phyloP scores from a whole-genome alignment of 1,140 invertebrate genomes.

The Pemphigus obesinymphae region DNA sequence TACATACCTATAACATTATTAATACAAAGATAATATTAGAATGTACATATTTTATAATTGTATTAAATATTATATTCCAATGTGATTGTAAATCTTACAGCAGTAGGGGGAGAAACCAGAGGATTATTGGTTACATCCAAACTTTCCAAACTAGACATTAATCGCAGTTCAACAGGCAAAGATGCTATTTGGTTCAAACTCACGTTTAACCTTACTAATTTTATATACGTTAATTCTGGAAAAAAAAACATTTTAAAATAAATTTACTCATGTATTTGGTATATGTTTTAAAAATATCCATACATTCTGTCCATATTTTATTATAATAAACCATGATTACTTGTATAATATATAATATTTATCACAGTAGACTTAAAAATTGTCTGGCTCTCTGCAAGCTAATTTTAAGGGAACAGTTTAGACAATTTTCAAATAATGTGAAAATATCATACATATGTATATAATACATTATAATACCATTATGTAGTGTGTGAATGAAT shows the following conservation, averaged over 20 bases:
- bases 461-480: no score
- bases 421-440: no score
- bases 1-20: slow-evolving; percentile 65
- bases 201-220: slow-evolving; percentile 77
- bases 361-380: no score
- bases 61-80: neutral
- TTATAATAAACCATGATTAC: no score
- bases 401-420: no score
- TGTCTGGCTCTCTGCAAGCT: no score
- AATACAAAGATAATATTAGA: neutral
- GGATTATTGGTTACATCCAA: slow-evolving; percentile 82
- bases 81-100: neutral
- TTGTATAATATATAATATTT: no score
- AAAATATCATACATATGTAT: no score
- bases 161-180: slow-evolving; percentile 77
- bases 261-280: no score
- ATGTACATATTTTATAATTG: neutral
- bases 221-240: slow-evolving; percentile 79
- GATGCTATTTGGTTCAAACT: slow-evolving; percentile 82
- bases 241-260: slow-evolving; percentile 43
- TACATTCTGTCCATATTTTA: no score
- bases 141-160: slow-evolving; percentile 74
- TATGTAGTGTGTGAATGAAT: no score
- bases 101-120: slow-evolving; percentile 80
- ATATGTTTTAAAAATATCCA: no score